A percentile compares a stretch with the other conserved stretches of the same genome.
Conservation (phyloP, 2,888 invertebrate species). For the Lepidochitona cinerea region DNA sequence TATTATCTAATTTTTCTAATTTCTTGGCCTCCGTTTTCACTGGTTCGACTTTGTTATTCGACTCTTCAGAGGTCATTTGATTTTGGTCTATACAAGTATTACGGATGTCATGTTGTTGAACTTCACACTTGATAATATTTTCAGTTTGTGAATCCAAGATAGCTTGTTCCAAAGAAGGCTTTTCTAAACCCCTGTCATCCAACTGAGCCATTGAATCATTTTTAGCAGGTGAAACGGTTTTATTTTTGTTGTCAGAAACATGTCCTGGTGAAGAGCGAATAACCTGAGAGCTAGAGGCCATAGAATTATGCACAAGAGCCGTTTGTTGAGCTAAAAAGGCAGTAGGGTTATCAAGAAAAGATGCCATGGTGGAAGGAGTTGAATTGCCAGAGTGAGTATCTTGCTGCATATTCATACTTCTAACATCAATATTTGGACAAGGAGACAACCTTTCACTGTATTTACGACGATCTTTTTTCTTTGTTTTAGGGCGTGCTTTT, state of each 20-base stretch:
- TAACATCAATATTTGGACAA: constrained; percentile 77
- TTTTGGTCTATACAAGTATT: no score
- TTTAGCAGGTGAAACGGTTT: not conserved
- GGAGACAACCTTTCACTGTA: constrained; percentile 64
- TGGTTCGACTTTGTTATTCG: not conserved
- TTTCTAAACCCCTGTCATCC: not conserved
- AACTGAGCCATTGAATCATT: not conserved
- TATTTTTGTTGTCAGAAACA: not conserved
- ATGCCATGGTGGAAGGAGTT: constrained; percentile 64
- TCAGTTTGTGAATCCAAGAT: constrained; percentile 16
- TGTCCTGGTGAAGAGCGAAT: not conserved
- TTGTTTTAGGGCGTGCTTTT: constrained; percentile 25
- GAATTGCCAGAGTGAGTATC: constrained; percentile 56
- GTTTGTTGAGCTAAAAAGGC: constrained; percentile 94
- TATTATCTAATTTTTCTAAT: not conserved
- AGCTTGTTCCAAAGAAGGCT: not conserved
- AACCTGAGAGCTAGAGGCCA: constrained; percentile 14
- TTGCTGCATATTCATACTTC: constrained; percentile 71
- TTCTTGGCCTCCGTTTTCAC: not conserved
- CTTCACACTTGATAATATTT: not conserved
- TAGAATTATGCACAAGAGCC: constrained; percentile 76
- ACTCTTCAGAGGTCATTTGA: not conserved
- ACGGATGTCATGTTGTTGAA: not conserved
- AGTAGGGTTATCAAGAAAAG: constrained; percentile 92
- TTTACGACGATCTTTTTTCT: constrained; percentile 27